Conservation (phyloP, 2,113 vertebrate species). For the Atractosteus spatula region DNA sequence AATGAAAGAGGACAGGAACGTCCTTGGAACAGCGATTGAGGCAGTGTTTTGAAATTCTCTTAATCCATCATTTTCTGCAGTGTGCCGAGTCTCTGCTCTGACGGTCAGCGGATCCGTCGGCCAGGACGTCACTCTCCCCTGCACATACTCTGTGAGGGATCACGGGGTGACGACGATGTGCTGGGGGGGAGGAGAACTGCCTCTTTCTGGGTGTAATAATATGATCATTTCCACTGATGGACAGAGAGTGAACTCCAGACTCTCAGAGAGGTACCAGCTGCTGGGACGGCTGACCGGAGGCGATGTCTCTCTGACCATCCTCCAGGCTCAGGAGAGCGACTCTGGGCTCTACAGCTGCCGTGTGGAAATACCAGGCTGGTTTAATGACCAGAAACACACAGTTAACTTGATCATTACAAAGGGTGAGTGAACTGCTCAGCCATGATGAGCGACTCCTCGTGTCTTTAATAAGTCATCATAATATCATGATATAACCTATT, state of each 20-base stretch:
- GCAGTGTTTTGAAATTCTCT: no score
- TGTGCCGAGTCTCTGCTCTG: background rate
- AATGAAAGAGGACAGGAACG: no score
- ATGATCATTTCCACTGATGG: conserved; percentile 50
- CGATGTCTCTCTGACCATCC: conserved; percentile 59
- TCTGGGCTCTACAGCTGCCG: conserved; percentile 67
- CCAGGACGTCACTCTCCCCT: conserved; percentile 44
- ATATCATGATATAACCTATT: no score
- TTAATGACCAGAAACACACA: conserved; percentile 47
- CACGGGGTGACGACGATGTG: conserved; percentile 26
- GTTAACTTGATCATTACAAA: conserved; percentile 50
- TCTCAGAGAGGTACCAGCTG: conserved; percentile 40
- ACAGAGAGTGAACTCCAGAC: conserved; percentile 3
- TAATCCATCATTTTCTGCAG: background rate
- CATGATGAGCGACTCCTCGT: no score
- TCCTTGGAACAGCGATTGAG: no score
- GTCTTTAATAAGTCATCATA: no score
- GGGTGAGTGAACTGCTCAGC: conserved; percentile 39
- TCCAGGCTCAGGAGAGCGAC: conserved; percentile 27
- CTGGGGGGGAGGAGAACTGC: conserved; percentile 51
- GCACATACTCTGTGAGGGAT: conserved; percentile 21
- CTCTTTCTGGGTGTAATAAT: background rate
- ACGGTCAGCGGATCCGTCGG: conserved; percentile 45
- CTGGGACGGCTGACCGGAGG: conserved; percentile 3
- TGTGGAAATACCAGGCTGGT: conserved; percentile 44